These are phyloP conservation scores for Morpho helenor DNA, from an alignment of 2,888 invertebrate species.

Conservation along the genomic window DNA sequence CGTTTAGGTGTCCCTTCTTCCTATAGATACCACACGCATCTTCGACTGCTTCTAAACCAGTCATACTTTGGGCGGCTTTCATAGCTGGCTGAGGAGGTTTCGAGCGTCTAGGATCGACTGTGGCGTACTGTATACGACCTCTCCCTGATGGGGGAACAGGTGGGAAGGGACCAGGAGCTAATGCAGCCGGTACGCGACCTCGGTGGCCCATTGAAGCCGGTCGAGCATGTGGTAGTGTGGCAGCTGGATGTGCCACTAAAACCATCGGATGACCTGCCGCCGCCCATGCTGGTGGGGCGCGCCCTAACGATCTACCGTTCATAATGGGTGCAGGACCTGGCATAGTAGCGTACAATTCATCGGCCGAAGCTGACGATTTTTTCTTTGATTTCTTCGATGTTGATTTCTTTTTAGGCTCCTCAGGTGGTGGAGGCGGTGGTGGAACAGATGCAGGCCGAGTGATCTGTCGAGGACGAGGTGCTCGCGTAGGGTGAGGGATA, in stretches of 20 bases:
- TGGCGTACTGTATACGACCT: conserved; percentile 78
- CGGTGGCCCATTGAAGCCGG: conserved; percentile 77
- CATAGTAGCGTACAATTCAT: conserved; percentile 79
- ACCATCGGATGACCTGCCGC: conserved; percentile 70
- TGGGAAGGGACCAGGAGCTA: conserved; percentile 66
- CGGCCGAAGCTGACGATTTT: conserved; percentile 76
- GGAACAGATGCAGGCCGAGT: conserved; percentile 89
- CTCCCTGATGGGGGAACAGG: conserved; percentile 58
- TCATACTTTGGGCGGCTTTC: conserved; percentile 83
- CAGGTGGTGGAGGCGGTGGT: conserved; percentile 88
- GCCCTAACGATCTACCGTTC: conserved; percentile 65
- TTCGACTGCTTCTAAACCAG: conserved; percentile 82
- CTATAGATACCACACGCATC: conserved; percentile 88
- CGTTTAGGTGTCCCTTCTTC: conserved; percentile 94
- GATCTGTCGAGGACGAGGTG: conserved; percentile 89
- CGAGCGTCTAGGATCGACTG: conserved; percentile 81
- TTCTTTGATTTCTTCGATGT: conserved; percentile 79
- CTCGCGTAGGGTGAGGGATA: conserved; percentile 79
- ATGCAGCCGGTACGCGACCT: conserved; percentile 79
- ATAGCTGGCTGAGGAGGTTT: conserved; percentile 82
- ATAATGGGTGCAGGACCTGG: conserved; percentile 69
- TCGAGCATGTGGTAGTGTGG: conserved; percentile 65
- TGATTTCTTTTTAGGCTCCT: conserved; percentile 81
- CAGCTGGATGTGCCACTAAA: conserved; percentile 67
- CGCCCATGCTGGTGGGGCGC: conserved; percentile 69